A percentile compares a stretch with the other conserved stretches of the same genome.
Conservation (phyloP, 2,888 invertebrate species). For the Spilosoma lubricipeda region DNA sequence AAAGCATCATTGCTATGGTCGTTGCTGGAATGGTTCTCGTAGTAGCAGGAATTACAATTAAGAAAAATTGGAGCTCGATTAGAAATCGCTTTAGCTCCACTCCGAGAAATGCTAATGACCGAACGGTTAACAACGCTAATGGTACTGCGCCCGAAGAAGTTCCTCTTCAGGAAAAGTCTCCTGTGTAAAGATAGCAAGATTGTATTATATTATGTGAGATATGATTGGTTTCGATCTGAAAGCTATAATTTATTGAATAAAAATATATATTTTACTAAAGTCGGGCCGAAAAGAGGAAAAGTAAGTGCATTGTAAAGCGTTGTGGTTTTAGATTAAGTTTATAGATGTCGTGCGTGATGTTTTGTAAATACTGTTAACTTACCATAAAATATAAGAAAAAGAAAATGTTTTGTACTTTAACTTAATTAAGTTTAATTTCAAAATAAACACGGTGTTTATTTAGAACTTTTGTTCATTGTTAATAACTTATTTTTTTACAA, state of each 20-base stretch:
- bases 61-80: slow-evolving; percentile 86
- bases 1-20: slow-evolving; percentile 84
- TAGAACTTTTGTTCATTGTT: neutral
- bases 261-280: slow-evolving; percentile 28
- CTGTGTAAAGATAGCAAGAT: slow-evolving; percentile 62
- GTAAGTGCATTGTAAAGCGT: slow-evolving; percentile 32
- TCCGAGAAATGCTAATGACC: slow-evolving; percentile 70
- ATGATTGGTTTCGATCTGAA: slow-evolving; percentile 79
- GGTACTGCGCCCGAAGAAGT: slow-evolving; percentile 77
- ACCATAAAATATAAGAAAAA: slow-evolving; percentile 38
- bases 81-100: slow-evolving; percentile 74
- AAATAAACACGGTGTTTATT: slow-evolving; percentile 50
- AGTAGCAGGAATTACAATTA: slow-evolving; percentile 83
- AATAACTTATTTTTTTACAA: neutral
- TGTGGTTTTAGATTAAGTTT: slow-evolving; percentile 43
- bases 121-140: slow-evolving; percentile 63
- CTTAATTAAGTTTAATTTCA: slow-evolving; percentile 50
- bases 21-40: slow-evolving; percentile 84
- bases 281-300: slow-evolving; percentile 41
- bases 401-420: slow-evolving; percentile 59
- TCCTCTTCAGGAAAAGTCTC: slow-evolving; percentile 79
- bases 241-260: slow-evolving; percentile 57
- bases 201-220: slow-evolving; percentile 40
- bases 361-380: slow-evolving; percentile 52
- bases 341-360: slow-evolving; percentile 37